phyloP scores from a whole-genome alignment of 2,888 invertebrate genomes.

The Sinotaia quadrata region DNA sequence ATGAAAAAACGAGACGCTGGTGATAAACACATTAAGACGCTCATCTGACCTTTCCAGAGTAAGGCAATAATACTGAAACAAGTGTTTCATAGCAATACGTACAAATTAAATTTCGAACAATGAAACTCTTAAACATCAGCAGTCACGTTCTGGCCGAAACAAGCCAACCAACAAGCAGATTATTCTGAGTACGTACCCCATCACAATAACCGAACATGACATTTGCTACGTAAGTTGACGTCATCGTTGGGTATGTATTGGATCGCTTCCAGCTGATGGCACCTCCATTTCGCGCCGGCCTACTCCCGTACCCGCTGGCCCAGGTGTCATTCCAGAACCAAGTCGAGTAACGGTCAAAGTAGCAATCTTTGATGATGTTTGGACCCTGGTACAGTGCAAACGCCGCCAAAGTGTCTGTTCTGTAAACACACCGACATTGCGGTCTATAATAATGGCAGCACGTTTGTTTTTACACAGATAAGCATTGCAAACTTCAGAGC shows the following conservation, averaged over 20 bases:
- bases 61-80: no score
- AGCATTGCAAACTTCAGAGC: no score
- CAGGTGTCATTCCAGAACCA: not conserved
- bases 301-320: not conserved
- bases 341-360: slow-evolving; percentile 31
- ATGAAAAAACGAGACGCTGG: no score
- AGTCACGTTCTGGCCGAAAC: no score
- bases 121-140: no score
- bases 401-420: slow-evolving; percentile 15
- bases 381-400: slow-evolving; percentile 34
- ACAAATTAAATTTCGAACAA: no score
- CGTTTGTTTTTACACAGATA: no score
- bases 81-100: no score
- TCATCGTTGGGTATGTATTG: slow-evolving; percentile 29
- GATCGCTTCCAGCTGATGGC: slow-evolving; percentile 30
- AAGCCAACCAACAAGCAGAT: no score
- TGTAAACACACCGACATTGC: not conserved
- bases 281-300: slow-evolving; percentile 15
- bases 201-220: slow-evolving; percentile 36
- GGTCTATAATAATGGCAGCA: no score
- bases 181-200: slow-evolving; percentile 17
- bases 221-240: slow-evolving; percentile 22
- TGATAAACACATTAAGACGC: no score
- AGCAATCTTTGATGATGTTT: slow-evolving; percentile 22
- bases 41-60: no score